Evolutionary conservation across 2,888 invertebrate species (phyloP).

Genomic region (Ophion costatus): DNA sequence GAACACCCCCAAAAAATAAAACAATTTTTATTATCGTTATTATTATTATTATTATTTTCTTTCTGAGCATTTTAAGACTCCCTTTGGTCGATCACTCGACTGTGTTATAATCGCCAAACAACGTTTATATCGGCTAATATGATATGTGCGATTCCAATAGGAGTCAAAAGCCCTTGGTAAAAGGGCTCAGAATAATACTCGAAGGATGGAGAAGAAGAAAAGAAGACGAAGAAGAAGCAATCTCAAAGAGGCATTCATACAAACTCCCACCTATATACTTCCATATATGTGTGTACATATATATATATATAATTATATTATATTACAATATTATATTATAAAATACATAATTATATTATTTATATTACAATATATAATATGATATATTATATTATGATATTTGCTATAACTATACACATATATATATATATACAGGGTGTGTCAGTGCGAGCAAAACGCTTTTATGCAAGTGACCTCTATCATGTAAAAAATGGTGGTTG

Average conservation of each 20-base stretch:
- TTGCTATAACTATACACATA: too few species aligned
- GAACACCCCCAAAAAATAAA: not conserved
- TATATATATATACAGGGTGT: too few species aligned
- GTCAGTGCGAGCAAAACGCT: too few species aligned
- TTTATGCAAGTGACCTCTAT: too few species aligned
- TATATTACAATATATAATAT: too few species aligned
- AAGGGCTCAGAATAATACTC: slow-evolving; percentile 36
- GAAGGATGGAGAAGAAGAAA: slow-evolving; percentile 43
- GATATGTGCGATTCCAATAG: not conserved
- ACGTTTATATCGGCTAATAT: slow-evolving; percentile 13
- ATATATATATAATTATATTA: too few species aligned
- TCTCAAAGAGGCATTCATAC: slow-evolving; percentile 23
- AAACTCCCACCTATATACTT: not conserved
- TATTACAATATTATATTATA: too few species aligned
- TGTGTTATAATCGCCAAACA: slow-evolving; percentile 30
- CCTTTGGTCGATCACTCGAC: slow-evolving; percentile 3
- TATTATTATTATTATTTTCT: slow-evolving; percentile 1
- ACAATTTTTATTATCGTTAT: not conserved
- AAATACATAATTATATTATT: too few species aligned
- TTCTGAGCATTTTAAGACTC: not conserved
- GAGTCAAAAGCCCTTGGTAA: not conserved
- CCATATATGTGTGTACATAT: too few species aligned
- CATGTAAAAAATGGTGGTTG: too few species aligned
- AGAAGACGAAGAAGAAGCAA: slow-evolving; percentile 61
- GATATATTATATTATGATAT: too few species aligned